Evolutionary conservation across 2,888 invertebrate genomes (phyloP), one percentile per base, ranked within the genome.

Genomic region (Microctonus hyperodae): DNA sequence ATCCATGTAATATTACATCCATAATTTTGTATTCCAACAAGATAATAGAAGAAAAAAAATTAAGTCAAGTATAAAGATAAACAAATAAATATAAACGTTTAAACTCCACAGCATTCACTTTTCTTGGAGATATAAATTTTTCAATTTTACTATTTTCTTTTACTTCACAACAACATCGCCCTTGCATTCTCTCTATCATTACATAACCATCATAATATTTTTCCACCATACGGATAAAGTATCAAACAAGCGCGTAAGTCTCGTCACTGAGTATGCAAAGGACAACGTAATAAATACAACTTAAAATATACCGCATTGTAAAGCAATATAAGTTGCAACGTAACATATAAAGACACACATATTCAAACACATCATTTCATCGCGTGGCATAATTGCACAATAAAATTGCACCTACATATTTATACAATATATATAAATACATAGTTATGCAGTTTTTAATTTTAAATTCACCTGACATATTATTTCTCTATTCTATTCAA

Each of bases 361-460:
- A n/a, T 2, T n/a, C 16, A 44, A 9, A 44, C 16, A 6, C 40
- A 44, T 44, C n/a, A 13, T 10, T 1, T 6, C 10, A 44, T 23
- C 25, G 44, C 16, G 16, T 16, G 16, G 44, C 16, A 44, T 50
- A 33, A 50, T 61, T 61, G 50, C 60, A 31, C 51, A 61, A 61
- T 25, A 61, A n/a, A 61, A 61, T 33, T n/a, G 48, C 60, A 61
- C 50, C 60, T 2, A 37, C 37, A 37, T 37, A 4, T 10, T 33
- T 33, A 33, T 10, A 10, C 33, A 33, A 4, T n/a, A n/a, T n/a
- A n/a, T 51, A 33, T 61, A 44, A 16, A 44, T n/a, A 44, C 64
- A 51, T 9, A 35, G 16, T 11, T 61, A 44, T 44, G 16, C 16
- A n/a, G 44, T 48, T 67, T 63, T 62, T 50, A 67, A 67, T 67